Conservation (phyloP, 2,888 invertebrate genomes). For the Synergus umbraculus region DNA sequence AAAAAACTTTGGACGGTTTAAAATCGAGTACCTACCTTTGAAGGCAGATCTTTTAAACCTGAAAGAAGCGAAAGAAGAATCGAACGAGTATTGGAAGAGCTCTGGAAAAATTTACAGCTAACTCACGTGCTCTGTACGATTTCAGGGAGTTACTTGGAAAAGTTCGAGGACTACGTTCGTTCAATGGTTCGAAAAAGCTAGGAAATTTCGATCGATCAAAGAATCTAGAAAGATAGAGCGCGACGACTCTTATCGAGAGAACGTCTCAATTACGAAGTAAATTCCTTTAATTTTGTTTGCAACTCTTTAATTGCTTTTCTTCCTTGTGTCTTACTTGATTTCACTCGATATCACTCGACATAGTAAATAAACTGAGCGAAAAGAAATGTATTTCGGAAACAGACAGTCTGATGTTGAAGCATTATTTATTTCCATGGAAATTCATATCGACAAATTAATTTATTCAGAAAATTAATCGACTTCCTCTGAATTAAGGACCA, state of each 20-base stretch:
- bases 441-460: too few species aligned
- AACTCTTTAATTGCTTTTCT: slow-evolving; percentile 40
- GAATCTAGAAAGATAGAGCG: slow-evolving; percentile 6
- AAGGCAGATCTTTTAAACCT: slow-evolving; percentile 52
- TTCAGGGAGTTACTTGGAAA: slow-evolving; percentile 45
- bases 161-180: slow-evolving; percentile 40
- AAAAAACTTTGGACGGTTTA: slow-evolving; percentile 52
- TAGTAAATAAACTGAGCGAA: neutral
- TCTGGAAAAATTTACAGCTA: slow-evolving; percentile 52
- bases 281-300: slow-evolving; percentile 39
- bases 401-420: neutral
- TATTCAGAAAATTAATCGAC: neutral
- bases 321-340: neutral
- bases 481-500: neutral
- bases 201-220: slow-evolving; percentile 41
- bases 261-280: slow-evolving; percentile 34
- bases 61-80: slow-evolving; percentile 49
- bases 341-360: neutral
- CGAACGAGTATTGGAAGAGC: slow-evolving; percentile 43
- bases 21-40: slow-evolving; percentile 49
- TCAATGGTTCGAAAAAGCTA: slow-evolving; percentile 43
- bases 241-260: slow-evolving; percentile 28
- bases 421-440: neutral
- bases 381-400: neutral
- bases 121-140: slow-evolving; percentile 54